These are phyloP conservation scores for Solen grandis DNA, from an alignment of 1,140 invertebrate species.

Conservation along the genomic window DNA sequence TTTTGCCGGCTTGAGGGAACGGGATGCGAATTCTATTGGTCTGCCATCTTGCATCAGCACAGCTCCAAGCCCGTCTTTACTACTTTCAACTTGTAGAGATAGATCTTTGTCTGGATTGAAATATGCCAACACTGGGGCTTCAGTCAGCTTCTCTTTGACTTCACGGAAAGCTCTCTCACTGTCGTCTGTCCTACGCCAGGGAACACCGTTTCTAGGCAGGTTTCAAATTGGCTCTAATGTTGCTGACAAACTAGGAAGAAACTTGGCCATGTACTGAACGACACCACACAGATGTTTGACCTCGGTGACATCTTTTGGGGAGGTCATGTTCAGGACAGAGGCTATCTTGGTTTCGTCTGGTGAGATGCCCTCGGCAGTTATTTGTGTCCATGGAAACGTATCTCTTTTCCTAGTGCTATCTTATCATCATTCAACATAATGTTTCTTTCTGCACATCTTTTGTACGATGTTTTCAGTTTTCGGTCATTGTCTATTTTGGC, in stretches of 20 bases:
- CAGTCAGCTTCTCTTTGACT: slow-evolving; percentile 58
- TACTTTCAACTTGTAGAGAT: slow-evolving; percentile 62
- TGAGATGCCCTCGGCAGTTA: neutral
- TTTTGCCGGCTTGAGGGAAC: slow-evolving; percentile 78
- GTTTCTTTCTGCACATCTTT: slow-evolving; percentile 11
- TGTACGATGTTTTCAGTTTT: slow-evolving; percentile 8
- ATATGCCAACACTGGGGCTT: slow-evolving; percentile 58
- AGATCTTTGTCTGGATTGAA: slow-evolving; percentile 59
- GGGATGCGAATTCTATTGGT: slow-evolving; percentile 80
- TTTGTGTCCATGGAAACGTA: slow-evolving; percentile 10
- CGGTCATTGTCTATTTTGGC: slow-evolving; percentile 17
- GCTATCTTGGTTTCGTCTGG: neutral
- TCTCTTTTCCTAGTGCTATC: slow-evolving; percentile 1
- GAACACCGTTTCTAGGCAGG: slow-evolving; percentile 59
- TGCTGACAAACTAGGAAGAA: slow-evolving; percentile 56
- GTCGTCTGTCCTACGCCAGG: slow-evolving; percentile 68
- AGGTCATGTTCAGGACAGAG: neutral
- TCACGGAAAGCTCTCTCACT: slow-evolving; percentile 71
- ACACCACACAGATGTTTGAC: slow-evolving; percentile 36
- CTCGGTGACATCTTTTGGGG: neutral
- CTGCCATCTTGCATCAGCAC: slow-evolving; percentile 81
- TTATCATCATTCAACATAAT: slow-evolving; percentile 11
- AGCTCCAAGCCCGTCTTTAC: slow-evolving; percentile 76
- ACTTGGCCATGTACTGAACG: slow-evolving; percentile 62
- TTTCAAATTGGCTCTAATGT: slow-evolving; percentile 58